Percentiles rank a stretch among this genome's conserved stretches.
phyloP scores from a whole-genome alignment of 2,888 invertebrate species.

The Pachymerium ferrugineum region DNA sequence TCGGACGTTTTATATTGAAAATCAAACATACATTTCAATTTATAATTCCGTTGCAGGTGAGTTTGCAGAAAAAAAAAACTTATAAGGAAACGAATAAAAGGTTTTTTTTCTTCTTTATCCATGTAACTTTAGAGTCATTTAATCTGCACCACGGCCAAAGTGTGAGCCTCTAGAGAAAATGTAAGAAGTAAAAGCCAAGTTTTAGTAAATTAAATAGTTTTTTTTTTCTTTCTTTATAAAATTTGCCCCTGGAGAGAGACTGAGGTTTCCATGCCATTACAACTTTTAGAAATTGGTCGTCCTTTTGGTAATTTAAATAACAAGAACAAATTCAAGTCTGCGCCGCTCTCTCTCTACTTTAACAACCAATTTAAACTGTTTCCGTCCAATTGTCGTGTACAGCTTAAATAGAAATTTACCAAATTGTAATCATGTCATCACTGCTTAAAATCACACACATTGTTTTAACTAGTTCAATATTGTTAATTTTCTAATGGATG shows the following conservation, averaged over 20 bases:
- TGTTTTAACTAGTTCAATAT: no score
- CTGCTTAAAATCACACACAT: no score
- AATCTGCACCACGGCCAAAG: neutral
- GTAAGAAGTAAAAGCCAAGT: slow-evolving; percentile 8
- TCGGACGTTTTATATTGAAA: no score
- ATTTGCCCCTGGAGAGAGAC: neutral
- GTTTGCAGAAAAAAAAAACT: no score
- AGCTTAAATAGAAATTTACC: neutral
- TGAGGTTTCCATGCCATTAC: slow-evolving; percentile 13
- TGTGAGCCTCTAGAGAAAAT: slow-evolving; percentile 4
- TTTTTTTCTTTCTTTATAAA: neutral
- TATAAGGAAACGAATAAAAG: neutral
- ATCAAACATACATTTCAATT: no score
- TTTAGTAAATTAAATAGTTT: slow-evolving; percentile 13
- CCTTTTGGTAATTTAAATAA: slow-evolving; percentile 13
- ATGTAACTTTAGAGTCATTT: slow-evolving; percentile 1
- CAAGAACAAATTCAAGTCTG: slow-evolving; percentile 1
- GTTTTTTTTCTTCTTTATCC: no score
- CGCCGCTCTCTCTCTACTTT: neutral
- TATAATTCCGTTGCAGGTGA: no score
- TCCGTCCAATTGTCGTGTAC: neutral
- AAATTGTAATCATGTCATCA: no score
- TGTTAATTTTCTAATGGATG: no score
- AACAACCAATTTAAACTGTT: slow-evolving; percentile 4
- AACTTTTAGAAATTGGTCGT: slow-evolving; percentile 8